Evolutionary conservation across 1,140 invertebrate species (phyloP).

Genomic region (Matsumurasca onukii): DNA sequence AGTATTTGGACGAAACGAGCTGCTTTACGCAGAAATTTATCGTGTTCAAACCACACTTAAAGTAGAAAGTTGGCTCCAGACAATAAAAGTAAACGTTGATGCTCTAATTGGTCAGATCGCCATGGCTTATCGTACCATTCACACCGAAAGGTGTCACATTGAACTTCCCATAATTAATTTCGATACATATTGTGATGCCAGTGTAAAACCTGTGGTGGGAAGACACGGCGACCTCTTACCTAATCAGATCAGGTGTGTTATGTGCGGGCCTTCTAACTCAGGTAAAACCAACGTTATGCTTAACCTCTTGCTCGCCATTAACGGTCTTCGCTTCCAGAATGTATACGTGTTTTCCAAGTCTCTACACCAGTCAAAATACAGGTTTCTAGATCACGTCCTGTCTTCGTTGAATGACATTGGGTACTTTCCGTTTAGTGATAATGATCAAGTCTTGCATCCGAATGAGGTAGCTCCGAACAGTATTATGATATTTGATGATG

Average conservation of each 20-base stretch:
- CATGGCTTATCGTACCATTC: too few relatives aligned
- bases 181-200: not conserved
- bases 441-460: conserved; percentile 42
- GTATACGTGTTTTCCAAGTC: conserved; percentile 48
- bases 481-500: conserved; percentile 48
- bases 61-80: too few relatives aligned
- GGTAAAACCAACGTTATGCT: conserved; percentile 48
- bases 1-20: too few relatives aligned
- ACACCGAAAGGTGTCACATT: too few relatives aligned
- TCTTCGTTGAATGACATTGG: conserved; percentile 39
- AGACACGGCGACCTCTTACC: conserved; percentile 39
- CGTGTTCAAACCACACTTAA: too few relatives aligned
- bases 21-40: too few relatives aligned
- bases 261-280: conserved; percentile 43
- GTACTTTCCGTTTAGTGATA: conserved; percentile 42
- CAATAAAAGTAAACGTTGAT: too few relatives aligned
- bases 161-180: conserved; percentile 2
- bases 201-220: conserved; percentile 13
- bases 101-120: too few relatives aligned
- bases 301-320: conserved; percentile 40
- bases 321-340: conserved; percentile 48
- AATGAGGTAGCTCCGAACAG: conserved; percentile 42
- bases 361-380: conserved; percentile 46
- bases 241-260: conserved; percentile 40
- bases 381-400: conserved; percentile 41